These are phyloP conservation scores for Leptonema lineaticorne DNA, from an alignment of 1,140 invertebrate genomes.

Conservation along the genomic window DNA sequence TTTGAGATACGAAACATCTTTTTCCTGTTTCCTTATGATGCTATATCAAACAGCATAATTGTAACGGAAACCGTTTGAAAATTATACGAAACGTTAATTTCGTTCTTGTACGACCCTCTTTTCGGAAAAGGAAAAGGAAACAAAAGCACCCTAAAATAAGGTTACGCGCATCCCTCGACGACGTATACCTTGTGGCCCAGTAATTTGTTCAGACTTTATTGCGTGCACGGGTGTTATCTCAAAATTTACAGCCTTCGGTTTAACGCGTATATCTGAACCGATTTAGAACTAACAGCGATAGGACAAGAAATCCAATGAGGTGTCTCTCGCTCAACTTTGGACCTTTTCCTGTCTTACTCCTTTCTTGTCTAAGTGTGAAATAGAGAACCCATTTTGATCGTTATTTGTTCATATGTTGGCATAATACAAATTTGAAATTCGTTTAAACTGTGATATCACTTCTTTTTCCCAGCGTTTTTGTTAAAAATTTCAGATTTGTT, in stretches of 20 bases:
- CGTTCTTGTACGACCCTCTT: not conserved
- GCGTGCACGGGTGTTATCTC: constrained; percentile 10
- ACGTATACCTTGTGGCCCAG: not conserved
- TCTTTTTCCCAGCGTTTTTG: too few relatives aligned
- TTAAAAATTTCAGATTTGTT: too few relatives aligned
- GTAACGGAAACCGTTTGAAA: constrained; percentile 13
- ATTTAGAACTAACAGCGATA: not conserved
- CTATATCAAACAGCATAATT: not conserved
- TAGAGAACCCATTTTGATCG: too few relatives aligned
- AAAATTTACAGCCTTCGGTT: constrained; percentile 24
- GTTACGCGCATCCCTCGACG: constrained; percentile 2
- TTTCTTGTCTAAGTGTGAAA: too few relatives aligned
- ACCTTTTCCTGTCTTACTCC: too few relatives aligned
- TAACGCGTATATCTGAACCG: not conserved
- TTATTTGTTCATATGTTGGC: too few relatives aligned
- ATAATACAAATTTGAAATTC: too few relatives aligned
- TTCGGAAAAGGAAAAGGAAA: constrained; percentile 8
- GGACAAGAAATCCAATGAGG: not conserved
- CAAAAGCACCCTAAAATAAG: constrained; percentile 2
- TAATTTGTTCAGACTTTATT: constrained; percentile 17
- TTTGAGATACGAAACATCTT: not conserved
- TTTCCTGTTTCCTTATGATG: not conserved
- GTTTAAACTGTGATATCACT: too few relatives aligned
- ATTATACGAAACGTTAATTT: constrained; percentile 17
- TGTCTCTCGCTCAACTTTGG: too few relatives aligned